Evolutionary conservation across 2,888 invertebrate genomes (phyloP).

Genomic region (Dromius quadrimaculatus): DNA sequence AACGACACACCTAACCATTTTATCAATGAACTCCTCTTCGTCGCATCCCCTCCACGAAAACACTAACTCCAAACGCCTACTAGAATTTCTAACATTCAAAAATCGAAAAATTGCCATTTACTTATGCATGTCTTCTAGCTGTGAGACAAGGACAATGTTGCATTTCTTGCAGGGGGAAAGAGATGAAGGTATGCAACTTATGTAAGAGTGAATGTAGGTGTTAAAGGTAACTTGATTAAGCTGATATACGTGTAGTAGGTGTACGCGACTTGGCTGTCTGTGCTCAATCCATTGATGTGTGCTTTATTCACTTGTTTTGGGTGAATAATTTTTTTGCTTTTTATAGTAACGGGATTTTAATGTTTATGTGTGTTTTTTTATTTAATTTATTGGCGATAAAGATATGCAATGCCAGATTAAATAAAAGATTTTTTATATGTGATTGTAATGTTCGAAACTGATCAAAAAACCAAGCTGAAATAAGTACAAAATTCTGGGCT

Average conservation of each 20-base stretch:
- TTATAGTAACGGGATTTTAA: conserved; percentile 10
- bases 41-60: conserved; percentile 5
- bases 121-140: background rate
- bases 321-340: conserved; percentile 17
- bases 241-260: conserved; percentile 15
- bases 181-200: background rate
- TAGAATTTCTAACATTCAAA: conserved; percentile 12
- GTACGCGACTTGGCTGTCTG: background rate
- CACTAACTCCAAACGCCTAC: conserved; percentile 24
- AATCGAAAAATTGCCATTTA: conserved; percentile 12
- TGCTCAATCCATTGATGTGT: conserved; percentile 19
- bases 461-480: too few relatives aligned
- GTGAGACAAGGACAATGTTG: background rate
- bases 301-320: conserved; percentile 10
- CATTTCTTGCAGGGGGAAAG: background rate
- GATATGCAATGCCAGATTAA: too few relatives aligned
- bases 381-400: too few relatives aligned
- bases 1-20: conserved; percentile 1
- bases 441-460: too few relatives aligned
- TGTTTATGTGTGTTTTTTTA: too few relatives aligned
- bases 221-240: conserved; percentile 19
- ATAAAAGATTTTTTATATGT: too few relatives aligned
- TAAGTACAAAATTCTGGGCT: too few relatives aligned
- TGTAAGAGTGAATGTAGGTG: conserved; percentile 2
- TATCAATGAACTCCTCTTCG: conserved; percentile 15